Evolutionary conservation across 2,888 invertebrate species (phyloP).

Genomic region (Euplagia quadripunctaria): DNA sequence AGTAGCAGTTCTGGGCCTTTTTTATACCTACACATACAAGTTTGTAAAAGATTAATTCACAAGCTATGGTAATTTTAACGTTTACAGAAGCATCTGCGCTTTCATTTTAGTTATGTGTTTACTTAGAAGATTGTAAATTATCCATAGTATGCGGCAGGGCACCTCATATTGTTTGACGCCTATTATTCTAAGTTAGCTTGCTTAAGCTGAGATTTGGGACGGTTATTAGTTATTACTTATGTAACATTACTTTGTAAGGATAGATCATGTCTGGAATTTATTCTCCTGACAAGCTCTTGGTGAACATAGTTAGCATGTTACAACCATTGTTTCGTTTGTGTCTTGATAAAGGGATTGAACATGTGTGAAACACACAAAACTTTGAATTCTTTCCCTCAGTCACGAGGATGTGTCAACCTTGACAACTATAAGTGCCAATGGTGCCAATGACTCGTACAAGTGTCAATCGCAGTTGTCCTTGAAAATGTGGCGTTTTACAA

Average conservation of each 20-base stretch:
- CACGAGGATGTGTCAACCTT: background rate
- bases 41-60: background rate
- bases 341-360: background rate
- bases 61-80: conserved; percentile 9
- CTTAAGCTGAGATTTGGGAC: conserved; percentile 18
- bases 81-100: conserved; percentile 15
- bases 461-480: background rate
- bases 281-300: conserved; percentile 22
- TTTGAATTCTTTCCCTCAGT: background rate
- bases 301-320: conserved; percentile 36
- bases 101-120: conserved; percentile 12
- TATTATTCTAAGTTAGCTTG: conserved; percentile 43
- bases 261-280: conserved; percentile 42
- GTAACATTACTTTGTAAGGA: conserved; percentile 18
- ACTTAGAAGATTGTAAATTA: conserved; percentile 26
- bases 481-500: background rate
- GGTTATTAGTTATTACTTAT: background rate
- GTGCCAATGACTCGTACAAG: background rate
- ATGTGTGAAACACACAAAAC: background rate
- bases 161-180: conserved; percentile 36
- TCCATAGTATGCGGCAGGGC: conserved; percentile 33
- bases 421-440: background rate
- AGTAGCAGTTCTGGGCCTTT: background rate
- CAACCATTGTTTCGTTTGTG: conserved; percentile 7
- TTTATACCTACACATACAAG: background rate